Evolutionary conservation across 2,113 vertebrate genomes (phyloP), one percentile per base, ranked within the genome.

Genomic region (Neogobius melanostomus): DNA sequence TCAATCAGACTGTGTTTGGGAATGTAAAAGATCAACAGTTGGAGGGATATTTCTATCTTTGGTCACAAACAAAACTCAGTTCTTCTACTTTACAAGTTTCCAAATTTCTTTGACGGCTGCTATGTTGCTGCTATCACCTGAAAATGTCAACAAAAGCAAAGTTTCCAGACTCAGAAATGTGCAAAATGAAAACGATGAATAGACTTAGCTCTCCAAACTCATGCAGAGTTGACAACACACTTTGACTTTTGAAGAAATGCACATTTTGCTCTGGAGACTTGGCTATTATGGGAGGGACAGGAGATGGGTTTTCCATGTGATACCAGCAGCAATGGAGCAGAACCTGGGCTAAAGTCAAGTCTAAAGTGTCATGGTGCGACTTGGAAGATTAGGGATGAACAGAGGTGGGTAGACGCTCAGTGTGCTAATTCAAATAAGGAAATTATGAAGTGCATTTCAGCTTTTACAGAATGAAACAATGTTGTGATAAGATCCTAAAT

Each of bases 21-120:
- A 36, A 36, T 36, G 28, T 36, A 36, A 36, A 36, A 36, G 28
- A 36, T 2, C 28, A 36, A 4, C 28, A 36, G 28, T 36, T 36
- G 5, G 62, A 36, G 59, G 11, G 11, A 12, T 56, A 17, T 53
- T 70, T 6, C 56, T 57, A 63, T 62, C 66, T 66, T 74, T 85
- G 61, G 56, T 89, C 75, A 75, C 65, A 69, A 45, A 84, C 72
- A 83, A 87, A 88, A 91, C 91, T 92, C 89, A 88, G 88, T 92
- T 91, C 88, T 91, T 92, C 90, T 91, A 85, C 91, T 92, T 92
- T 87, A 82, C 81, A 85, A 85, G 88, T 77, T 80, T 75, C 52
- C 17, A 56, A 69, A 11, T 21, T 60, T 16, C 14, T 54, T 15
- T 49, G 8, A 36, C 71, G 6, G 11, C 61, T 77, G 74, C 52